phyloP scores from a whole-genome alignment of 2,113 vertebrate genomes.

The Uropsilus gracilis region DNA sequence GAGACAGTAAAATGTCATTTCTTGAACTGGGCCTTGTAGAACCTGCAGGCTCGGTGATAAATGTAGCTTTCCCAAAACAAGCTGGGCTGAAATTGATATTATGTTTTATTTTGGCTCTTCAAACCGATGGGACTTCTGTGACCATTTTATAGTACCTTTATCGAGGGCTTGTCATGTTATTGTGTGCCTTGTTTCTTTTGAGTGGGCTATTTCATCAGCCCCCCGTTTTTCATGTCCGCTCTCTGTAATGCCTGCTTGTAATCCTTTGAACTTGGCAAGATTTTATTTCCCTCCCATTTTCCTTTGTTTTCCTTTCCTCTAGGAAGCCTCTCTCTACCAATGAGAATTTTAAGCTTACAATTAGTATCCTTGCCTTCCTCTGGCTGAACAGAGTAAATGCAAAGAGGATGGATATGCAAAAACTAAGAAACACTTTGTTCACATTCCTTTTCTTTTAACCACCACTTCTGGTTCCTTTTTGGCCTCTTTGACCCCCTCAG shows the following conservation, averaged over 20 bases:
- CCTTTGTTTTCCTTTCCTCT: constrained; percentile 72
- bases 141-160: constrained; percentile 53
- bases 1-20: constrained; percentile 54
- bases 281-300: constrained; percentile 75
- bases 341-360: constrained; percentile 75
- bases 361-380: constrained; percentile 48
- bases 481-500: constrained; percentile 76
- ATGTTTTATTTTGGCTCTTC: constrained; percentile 74
- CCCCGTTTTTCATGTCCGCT: neutral
- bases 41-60: constrained; percentile 11
- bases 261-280: constrained; percentile 52
- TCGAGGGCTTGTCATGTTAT: neutral
- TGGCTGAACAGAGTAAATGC: constrained; percentile 47
- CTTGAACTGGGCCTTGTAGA: constrained; percentile 44
- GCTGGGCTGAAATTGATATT: constrained; percentile 60
- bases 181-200: constrained; percentile 13
- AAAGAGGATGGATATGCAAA: constrained; percentile 61
- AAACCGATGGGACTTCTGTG: constrained; percentile 66
- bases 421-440: constrained; percentile 41
- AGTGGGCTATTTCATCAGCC: neutral
- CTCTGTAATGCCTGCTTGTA: neutral
- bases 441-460: constrained; percentile 36
- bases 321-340: constrained; percentile 70
- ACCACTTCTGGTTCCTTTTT: constrained; percentile 71
- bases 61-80: constrained; percentile 50